Evolutionary conservation across 2,888 invertebrate genomes (phyloP), one percentile per base, ranked within the genome.

Genomic region (Dasypolia templi): DNA sequence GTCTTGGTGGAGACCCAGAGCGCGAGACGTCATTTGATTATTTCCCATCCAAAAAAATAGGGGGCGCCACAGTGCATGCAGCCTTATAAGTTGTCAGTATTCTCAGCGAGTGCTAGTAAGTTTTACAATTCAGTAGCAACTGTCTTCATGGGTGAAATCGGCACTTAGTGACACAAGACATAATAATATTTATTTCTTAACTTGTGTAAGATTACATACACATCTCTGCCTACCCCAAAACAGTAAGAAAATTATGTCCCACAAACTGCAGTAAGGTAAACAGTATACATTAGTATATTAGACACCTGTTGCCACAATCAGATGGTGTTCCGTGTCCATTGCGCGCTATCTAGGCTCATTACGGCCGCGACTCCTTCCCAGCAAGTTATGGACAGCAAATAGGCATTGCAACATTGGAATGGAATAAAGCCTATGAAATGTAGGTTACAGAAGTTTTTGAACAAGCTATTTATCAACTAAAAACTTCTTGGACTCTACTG

Each of bases 301-400:
- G 66, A 85, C 81, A 88, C 88, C 83, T 88, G 88, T 88, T 88
- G 88, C 85, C 39, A 49, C 78, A 49, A 81, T 85, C 85, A 76
- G 81, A 82, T 86, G 59, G 80, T 67, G 82, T 80, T 46, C 71
- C 64, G 17, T 32, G 83, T 88, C 82, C 87, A 89, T 86, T 83
- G 87, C 85, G 63, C 81, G 79, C 82, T 89, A 89, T 90, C 87
- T 86, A 61, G 65, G 42, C 85, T 87, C 90, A 84, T 90, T 89
- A 88, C 63, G 64, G 67, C 19, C 46, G 58, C 77, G 70, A 74
- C 85, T 73, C 55, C 63, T 65, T 65, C 61, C 61, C 56, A 44
- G 12, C 64, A 71, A 46, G 79, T 82, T 87, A 87, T 85, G 83
- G 74, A 84, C 79, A 75, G n/a, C 1, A 22, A 77, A 68, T 56